phyloP scores from a whole-genome alignment of 2,113 vertebrate species.

The Oxyruncus cristatus region DNA sequence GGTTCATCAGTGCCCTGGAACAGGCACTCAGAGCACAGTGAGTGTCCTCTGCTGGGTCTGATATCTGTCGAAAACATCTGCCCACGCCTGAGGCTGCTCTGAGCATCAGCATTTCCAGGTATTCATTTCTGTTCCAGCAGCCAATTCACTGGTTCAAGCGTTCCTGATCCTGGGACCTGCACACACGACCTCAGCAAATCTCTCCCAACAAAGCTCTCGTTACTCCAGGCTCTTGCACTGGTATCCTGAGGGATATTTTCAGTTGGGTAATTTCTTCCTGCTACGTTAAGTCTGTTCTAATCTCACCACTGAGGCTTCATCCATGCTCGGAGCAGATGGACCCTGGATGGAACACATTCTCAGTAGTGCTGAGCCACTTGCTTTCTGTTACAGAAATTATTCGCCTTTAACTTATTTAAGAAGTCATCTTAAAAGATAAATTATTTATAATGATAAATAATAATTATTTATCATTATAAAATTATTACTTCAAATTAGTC shows the following conservation, averaged over 20 bases:
- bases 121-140: background rate
- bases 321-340: background rate
- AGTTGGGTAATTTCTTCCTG: background rate
- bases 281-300: background rate
- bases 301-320: background rate
- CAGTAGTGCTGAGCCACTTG: background rate
- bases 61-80: background rate
- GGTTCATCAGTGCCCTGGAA: background rate
- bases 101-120: background rate
- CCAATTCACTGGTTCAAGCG: background rate
- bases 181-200: accelerated
- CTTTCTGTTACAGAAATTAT: background rate
- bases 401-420: background rate
- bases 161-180: background rate
- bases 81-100: background rate
- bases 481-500: background rate
- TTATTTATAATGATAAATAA: background rate
- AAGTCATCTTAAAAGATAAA: background rate
- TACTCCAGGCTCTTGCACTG: background rate
- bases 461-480: background rate
- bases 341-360: background rate
- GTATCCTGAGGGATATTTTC: background rate
- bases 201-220: background rate
- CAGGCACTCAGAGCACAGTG: background rate
- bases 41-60: background rate